Base-by-base conservation (phyloP, 2,888 invertebrate species). In the Lepas anatifera region DNA sequence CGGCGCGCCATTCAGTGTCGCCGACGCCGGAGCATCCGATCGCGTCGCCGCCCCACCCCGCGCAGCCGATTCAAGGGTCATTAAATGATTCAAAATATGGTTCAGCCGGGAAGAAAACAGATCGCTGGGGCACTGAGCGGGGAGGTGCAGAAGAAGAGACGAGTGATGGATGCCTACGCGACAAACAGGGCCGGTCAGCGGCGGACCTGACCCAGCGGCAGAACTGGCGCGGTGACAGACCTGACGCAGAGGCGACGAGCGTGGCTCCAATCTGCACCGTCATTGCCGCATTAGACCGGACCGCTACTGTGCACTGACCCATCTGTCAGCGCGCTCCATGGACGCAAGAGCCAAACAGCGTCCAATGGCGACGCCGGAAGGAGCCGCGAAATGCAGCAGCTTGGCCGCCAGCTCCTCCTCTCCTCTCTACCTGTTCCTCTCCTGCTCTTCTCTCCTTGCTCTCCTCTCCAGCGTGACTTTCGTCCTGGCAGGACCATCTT, bases 81-180 rank as follows among this genome's bases (percentile, higher is more conserved):
- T 58, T 58, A 58, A 35, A 58, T 22, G 58, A 58, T 58, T 58
- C 58, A 58, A 35, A 58, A 58, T 58, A 58, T 58, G 32, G 35
- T 58, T 58, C 58, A 32, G 58, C 32, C 13, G 32, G 58, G 32
- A n/a, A 58, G 58, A 58, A 58, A 58, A 58, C 58, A 58, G 35
- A 32, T 32, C 32, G 32, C 1, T 4, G 41, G 41, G 41, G 11
- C n/a, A n/a, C n/a, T n/a, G 29, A 25, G 29, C 58, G 58, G 58
- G 32, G 25, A 35, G 22, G 7, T 8, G 32, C 58, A 7, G 35
- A 58, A 58, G 58, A 58, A 58, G 35, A 22, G 58, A 32, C 58
- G n/a, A n/a, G 58, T 58, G 58, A 58, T 58, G 25, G 58, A 58
- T 58, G 11, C 32, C 18, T 7, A 3, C 35, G 35, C 7, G 58